These are phyloP conservation scores for Chloromyia formosa DNA, from an alignment of 2,888 invertebrate species.

Conservation along the genomic window DNA sequence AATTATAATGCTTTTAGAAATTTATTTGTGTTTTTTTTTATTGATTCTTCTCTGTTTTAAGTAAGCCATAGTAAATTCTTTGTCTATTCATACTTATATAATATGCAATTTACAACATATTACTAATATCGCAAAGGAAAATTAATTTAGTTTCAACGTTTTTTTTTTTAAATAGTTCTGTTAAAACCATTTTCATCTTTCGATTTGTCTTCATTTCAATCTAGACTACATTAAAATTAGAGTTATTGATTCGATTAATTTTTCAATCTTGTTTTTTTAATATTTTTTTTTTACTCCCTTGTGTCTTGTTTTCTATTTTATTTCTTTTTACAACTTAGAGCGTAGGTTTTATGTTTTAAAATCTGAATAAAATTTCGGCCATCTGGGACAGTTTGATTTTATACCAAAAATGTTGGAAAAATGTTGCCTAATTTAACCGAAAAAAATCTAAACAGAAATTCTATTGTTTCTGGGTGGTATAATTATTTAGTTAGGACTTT, in stretches of 20 bases:
- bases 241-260: slow-evolving; percentile 25
- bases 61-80: slow-evolving; percentile 47
- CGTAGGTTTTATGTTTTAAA: not conserved
- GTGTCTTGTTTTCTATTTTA: not conserved
- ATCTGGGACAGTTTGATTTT: slow-evolving; percentile 13
- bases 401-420: no score
- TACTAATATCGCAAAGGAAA: slow-evolving; percentile 45
- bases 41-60: slow-evolving; percentile 13
- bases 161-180: slow-evolving; percentile 27
- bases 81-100: slow-evolving; percentile 18
- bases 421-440: no score
- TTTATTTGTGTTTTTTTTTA: slow-evolving; percentile 14
- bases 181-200: slow-evolving; percentile 32
- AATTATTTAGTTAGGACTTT: no score
- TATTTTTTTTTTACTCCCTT: no score
- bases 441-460: no score
- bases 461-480: no score
- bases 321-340: not conserved
- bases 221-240: slow-evolving; percentile 32
- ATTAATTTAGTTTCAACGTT: slow-evolving; percentile 29
- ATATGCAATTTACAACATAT: slow-evolving; percentile 40
- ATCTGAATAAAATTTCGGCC: not conserved
- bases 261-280: slow-evolving; percentile 10
- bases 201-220: slow-evolving; percentile 17
- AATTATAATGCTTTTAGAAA: no score